These are phyloP conservation scores for Microplitis deprimator DNA, from an alignment of 2,888 invertebrate genomes.

Conservation along the genomic window DNA sequence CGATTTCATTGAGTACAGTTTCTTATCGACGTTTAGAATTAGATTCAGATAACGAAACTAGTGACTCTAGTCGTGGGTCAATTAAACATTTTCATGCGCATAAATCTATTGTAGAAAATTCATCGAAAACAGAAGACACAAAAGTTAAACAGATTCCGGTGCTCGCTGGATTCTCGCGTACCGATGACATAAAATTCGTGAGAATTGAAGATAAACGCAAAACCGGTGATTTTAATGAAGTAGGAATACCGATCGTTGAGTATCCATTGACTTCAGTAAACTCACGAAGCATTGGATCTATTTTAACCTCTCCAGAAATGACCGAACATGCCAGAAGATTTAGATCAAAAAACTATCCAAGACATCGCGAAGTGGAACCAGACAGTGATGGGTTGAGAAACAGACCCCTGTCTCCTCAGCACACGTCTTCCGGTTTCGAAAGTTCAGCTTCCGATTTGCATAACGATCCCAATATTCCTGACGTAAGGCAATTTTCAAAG, in stretches of 20 bases:
- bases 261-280: constrained; percentile 38
- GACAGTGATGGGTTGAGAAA: constrained; percentile 44
- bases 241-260: constrained; percentile 64
- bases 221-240: constrained; percentile 67
- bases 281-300: constrained; percentile 45
- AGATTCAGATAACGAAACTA: constrained; percentile 67
- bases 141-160: constrained; percentile 47
- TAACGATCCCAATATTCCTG: constrained; percentile 31
- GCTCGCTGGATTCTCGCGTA: constrained; percentile 54
- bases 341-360: background rate
- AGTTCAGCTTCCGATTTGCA: constrained; percentile 51
- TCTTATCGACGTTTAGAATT: constrained; percentile 64
- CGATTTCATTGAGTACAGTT: constrained; percentile 51
- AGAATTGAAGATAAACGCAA: constrained; percentile 41
- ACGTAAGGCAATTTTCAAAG: constrained; percentile 18
- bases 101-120: background rate
- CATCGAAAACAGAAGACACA: background rate
- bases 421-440: constrained; percentile 61
- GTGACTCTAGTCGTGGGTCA: constrained; percentile 58
- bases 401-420: constrained; percentile 58
- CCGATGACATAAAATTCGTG: constrained; percentile 56
- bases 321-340: constrained; percentile 48
- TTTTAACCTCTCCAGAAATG: constrained; percentile 34
- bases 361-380: constrained; percentile 26
- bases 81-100: constrained; percentile 51